These are phyloP conservation scores for Endomychus coccineus DNA, from an alignment of 2,888 invertebrate genomes.

Conservation along the genomic window DNA sequence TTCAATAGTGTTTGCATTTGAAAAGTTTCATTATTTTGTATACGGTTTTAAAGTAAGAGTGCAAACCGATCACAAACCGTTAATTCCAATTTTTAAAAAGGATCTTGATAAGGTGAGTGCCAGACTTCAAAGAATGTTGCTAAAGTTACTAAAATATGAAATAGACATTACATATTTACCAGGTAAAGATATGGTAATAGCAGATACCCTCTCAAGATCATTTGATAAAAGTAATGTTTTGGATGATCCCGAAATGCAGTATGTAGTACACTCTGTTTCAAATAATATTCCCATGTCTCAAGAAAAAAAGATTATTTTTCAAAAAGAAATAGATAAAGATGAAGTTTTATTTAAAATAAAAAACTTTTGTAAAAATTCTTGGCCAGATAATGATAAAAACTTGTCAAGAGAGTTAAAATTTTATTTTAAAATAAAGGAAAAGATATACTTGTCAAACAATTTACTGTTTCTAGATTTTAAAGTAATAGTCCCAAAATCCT, in stretches of 20 bases:
- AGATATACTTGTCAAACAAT: no score
- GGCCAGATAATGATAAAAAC: constrained; percentile 7
- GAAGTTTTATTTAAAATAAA: constrained; percentile 10
- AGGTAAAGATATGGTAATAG: constrained; percentile 21
- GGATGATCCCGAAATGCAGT: constrained; percentile 8
- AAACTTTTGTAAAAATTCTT: constrained; percentile 8
- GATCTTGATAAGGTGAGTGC: no score
- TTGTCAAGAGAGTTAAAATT: constrained; percentile 1
- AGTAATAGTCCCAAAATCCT: constrained; percentile 21
- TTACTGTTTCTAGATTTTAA: constrained; percentile 22
- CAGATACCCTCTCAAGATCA: constrained; percentile 9
- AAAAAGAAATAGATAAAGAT: constrained; percentile 10
- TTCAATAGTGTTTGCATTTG: constrained; percentile 30
- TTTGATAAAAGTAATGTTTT: constrained; percentile 7
- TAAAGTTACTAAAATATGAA: constrained; percentile 18
- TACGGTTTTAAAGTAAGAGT: constrained; percentile 27
- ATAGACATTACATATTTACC: constrained; percentile 16
- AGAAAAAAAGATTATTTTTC: constrained; percentile 11
- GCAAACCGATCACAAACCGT: constrained; percentile 31
- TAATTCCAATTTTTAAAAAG: constrained; percentile 17
- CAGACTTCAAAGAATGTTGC: no score
- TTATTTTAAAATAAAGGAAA: constrained; percentile 5
- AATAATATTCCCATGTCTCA: constrained; percentile 9
- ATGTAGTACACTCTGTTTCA: constrained; percentile 1
- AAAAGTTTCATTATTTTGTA: constrained; percentile 32